Percentiles rank a stretch among this genome's conserved stretches.
phyloP scores from a whole-genome alignment of 2,888 invertebrate species.

The Megaustenia siamemsis region DNA sequence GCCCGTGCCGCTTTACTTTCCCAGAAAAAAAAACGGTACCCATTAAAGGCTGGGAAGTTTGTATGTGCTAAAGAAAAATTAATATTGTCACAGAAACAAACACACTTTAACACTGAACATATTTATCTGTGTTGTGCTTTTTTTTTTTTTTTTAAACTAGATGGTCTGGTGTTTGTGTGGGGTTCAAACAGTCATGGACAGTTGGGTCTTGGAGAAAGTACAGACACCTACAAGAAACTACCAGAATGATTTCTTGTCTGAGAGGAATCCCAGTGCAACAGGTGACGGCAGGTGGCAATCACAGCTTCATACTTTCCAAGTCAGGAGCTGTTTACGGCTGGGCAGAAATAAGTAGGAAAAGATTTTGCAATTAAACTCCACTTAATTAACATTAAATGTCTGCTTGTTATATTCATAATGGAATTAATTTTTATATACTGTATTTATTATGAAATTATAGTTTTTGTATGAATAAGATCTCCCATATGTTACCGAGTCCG shows the following conservation, averaged over 20 bases:
- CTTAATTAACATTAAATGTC: too few species aligned
- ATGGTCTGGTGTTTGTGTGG: slow-evolving; percentile 80
- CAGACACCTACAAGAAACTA: slow-evolving; percentile 53
- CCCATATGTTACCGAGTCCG: too few species aligned
- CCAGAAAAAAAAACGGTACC: too few species aligned
- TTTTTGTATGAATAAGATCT: too few species aligned
- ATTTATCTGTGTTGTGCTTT: not conserved
- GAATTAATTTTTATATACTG: too few species aligned
- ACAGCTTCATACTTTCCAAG: slow-evolving; percentile 77
- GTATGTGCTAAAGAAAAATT: too few species aligned
- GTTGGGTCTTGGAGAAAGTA: slow-evolving; percentile 72
- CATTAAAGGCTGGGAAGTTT: too few species aligned
- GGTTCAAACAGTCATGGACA: slow-evolving; percentile 77
- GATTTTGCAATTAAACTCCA: not conserved
- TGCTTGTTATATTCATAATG: too few species aligned
- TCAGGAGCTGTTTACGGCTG: slow-evolving; percentile 80
- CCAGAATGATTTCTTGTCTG: slow-evolving; percentile 72
- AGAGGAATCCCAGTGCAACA: slow-evolving; percentile 75
- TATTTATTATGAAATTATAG: too few species aligned
- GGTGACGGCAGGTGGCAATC: slow-evolving; percentile 77
- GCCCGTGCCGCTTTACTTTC: too few species aligned
- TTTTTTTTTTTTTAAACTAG: slow-evolving; percentile 61
- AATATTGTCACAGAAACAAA: too few species aligned
- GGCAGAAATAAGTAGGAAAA: slow-evolving; percentile 76
- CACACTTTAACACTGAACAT: not conserved